Conservation (phyloP, 2,113 vertebrate species). For the Aspidoscelis tigris region DNA sequence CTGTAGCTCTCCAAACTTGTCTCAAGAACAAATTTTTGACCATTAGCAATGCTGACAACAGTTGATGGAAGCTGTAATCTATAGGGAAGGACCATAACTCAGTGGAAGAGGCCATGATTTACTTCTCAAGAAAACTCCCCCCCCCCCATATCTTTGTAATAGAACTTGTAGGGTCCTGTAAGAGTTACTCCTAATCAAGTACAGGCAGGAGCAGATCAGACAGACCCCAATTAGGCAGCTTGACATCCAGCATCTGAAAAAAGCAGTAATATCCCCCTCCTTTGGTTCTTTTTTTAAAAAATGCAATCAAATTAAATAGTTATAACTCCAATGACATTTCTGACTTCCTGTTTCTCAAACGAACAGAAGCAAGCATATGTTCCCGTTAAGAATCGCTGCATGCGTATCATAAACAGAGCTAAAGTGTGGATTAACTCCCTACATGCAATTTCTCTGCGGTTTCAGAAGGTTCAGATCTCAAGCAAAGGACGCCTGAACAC, state of each 20-base stretch:
- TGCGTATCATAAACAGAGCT: slow-evolving; percentile 35
- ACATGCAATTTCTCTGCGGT: slow-evolving; percentile 53
- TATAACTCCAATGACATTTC: slow-evolving; percentile 46
- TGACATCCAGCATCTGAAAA: background rate
- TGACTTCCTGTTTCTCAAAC: slow-evolving; percentile 41
- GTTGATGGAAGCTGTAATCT: no score
- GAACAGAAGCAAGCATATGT: slow-evolving; percentile 36
- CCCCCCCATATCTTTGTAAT: no score
- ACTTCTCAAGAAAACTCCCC: no score
- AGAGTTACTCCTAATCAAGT: no score
- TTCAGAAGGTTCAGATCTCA: slow-evolving; percentile 54
- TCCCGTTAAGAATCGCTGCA: slow-evolving; percentile 26
- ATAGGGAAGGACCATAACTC: no score
- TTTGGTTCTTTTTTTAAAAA: slow-evolving; percentile 63
- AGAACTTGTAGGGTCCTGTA: no score
- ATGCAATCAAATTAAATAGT: slow-evolving; percentile 53
- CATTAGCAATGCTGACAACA: no score
- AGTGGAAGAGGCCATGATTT: no score
- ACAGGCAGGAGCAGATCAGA: background rate
- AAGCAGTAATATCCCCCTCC: background rate
- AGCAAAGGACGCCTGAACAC: slow-evolving; percentile 65
- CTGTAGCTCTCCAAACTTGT: no score
- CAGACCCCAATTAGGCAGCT: background rate
- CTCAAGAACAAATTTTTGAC: no score
- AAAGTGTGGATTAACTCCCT: slow-evolving; percentile 51